Evolutionary conservation across 92 coral and sea anemone species (phyloP), one percentile per base, ranked within the genome.

Genomic region (Porites divaricata): DNA sequence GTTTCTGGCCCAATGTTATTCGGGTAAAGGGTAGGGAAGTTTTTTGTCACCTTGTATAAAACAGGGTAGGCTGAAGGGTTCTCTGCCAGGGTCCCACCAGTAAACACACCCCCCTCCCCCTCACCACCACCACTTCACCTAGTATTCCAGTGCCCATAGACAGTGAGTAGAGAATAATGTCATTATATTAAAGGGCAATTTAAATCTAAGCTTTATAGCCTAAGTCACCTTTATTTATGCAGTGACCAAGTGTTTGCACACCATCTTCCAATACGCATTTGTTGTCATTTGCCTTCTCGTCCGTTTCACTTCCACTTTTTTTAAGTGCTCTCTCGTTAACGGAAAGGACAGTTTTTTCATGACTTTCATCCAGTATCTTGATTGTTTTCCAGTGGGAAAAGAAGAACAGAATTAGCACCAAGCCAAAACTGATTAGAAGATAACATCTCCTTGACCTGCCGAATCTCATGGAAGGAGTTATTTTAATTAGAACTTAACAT

Each of bases 351-450:
- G 25, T 23, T 53, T 10, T 57, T 17, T 20, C 54, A 56, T 35
- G 28, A 19, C 6, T 56, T 35, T 69, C 56, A 35, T 64, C 88
- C 17, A 84, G 81, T 23, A 84, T 64, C 41, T 65, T 75, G 88
- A 75, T 49, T 28, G 83, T 63, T 75, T 25, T 75, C 88, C 88
- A 84, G 71, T 84, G 88, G n/a, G 82, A 52, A 15, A 75, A 64
- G 12, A 76, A 66, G 58, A 84, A 65, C 20, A 84, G 57, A 13
- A 50, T 26, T 19, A 76, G n/a, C 21, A 75, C 75, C 66, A 84
- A 11, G 52, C 51, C 78, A 71, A 82, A 72, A 49, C 86, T 82
- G 71, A 26, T 23, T 63, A 82, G 49, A 23, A 82, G 28, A 26
- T 59, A 82, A 49, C 24, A 73, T 63, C 61, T 82, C 63, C 63